These are phyloP conservation scores for Actenoides lindsayi DNA, from an alignment of 2,113 vertebrate genomes.

Conservation along the genomic window DNA sequence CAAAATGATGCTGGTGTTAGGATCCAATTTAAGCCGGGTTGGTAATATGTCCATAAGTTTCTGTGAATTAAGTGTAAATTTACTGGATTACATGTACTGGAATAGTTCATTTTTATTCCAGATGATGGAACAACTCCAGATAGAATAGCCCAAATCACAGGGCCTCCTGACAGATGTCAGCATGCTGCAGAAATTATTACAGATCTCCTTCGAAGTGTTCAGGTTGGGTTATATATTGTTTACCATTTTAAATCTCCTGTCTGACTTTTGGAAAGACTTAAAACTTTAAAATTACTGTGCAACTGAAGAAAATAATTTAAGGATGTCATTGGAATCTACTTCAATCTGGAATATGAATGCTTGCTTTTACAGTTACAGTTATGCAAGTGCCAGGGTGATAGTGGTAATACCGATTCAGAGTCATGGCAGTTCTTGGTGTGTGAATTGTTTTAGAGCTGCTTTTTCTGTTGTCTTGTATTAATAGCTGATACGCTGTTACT, in stretches of 20 bases:
- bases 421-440: not conserved
- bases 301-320: not conserved
- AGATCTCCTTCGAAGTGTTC: constrained; percentile 95
- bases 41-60: not conserved
- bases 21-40: constrained; percentile 98
- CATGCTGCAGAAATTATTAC: constrained; percentile 97
- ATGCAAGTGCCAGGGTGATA: not conserved
- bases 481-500: not conserved
- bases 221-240: constrained; percentile 65
- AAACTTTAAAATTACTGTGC: not conserved
- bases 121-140: constrained; percentile 97
- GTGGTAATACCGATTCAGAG: not conserved
- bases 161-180: constrained; percentile 94
- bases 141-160: constrained; percentile 97
- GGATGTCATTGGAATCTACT: not conserved
- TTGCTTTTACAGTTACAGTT: not conserved
- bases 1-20: constrained; percentile 97
- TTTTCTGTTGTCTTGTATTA: not conserved
- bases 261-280: not conserved
- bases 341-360: not conserved
- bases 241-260: not conserved
- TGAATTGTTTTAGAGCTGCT: not conserved
- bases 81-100: not conserved
- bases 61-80: not conserved
- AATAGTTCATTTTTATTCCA: constrained; percentile 63